Conservation (phyloP, 2,113 vertebrate species). For the Paraplagusia blochii region DNA sequence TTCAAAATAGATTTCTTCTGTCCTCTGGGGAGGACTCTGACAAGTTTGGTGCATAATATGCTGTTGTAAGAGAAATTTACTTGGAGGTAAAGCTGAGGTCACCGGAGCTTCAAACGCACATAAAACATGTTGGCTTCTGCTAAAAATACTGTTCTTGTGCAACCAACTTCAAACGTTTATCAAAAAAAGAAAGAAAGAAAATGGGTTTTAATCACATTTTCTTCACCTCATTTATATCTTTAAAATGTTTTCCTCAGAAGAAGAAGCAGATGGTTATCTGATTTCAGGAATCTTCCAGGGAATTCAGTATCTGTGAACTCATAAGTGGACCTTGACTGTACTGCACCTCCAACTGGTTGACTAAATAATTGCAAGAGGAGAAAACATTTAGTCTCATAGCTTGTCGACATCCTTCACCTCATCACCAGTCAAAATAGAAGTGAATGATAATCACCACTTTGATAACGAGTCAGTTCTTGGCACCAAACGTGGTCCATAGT, state of each 20-base stretch:
- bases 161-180: conserved; percentile 39
- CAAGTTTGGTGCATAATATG: conserved; percentile 34
- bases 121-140: conserved; percentile 28
- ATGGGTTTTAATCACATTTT: conserved; percentile 35
- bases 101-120: conserved; percentile 40
- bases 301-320: conserved; percentile 59
- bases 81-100: conserved; percentile 37
- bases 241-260: conserved; percentile 30
- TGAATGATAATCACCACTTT: conserved; percentile 38
- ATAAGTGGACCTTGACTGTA: conserved; percentile 49
- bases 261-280: conserved; percentile 23
- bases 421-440: conserved; percentile 54
- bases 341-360: conserved; percentile 43
- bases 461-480: neutral
- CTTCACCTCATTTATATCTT: conserved; percentile 30
- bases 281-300: conserved; percentile 44
- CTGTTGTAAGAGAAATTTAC: conserved; percentile 40
- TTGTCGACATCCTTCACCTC: conserved; percentile 69
- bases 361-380: conserved; percentile 49
- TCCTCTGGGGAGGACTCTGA: conserved; percentile 28
- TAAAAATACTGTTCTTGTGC: conserved; percentile 15
- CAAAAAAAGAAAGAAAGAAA: conserved; percentile 2
- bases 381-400: conserved; percentile 60
- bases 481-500: no score
- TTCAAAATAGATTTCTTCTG: conserved; percentile 27